These are phyloP conservation scores for Passer domesticus DNA, from an alignment of 2,113 vertebrate species.

Conservation along the genomic window DNA sequence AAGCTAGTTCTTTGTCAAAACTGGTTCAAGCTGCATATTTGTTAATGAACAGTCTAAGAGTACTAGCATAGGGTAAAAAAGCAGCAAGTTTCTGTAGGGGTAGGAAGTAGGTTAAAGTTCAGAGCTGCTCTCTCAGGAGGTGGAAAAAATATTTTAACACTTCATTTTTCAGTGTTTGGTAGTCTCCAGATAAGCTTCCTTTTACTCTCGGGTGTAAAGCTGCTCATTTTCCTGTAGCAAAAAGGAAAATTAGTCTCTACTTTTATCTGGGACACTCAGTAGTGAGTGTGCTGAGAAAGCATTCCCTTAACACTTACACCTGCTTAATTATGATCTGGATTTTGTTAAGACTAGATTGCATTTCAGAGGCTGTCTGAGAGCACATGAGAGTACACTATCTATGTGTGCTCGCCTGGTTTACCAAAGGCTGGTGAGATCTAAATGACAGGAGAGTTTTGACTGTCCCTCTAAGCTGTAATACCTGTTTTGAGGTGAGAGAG, in stretches of 20 bases:
- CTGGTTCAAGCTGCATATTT: not conserved
- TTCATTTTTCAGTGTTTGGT: not conserved
- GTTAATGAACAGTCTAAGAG: not conserved
- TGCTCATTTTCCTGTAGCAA: not conserved
- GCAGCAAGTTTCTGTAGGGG: not conserved
- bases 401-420: not conserved
- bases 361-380: not conserved
- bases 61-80: not conserved
- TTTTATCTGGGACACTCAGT: not conserved
- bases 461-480: not conserved
- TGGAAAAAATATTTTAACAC: not conserved
- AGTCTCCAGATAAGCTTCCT: not conserved
- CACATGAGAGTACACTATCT: not conserved
- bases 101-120: constrained; percentile 44
- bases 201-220: not conserved
- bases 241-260: not conserved
- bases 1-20: not conserved
- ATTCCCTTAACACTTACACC: not conserved
- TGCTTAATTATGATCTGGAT: not conserved
- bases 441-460: not conserved
- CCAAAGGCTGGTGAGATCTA: not conserved
- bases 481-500: not conserved
- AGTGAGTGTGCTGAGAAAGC: not conserved
- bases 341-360: not conserved
- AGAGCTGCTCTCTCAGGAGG: not conserved